Conservation (phyloP, 2,113 vertebrate species). For the Phalacrocorax aristotelis region DNA sequence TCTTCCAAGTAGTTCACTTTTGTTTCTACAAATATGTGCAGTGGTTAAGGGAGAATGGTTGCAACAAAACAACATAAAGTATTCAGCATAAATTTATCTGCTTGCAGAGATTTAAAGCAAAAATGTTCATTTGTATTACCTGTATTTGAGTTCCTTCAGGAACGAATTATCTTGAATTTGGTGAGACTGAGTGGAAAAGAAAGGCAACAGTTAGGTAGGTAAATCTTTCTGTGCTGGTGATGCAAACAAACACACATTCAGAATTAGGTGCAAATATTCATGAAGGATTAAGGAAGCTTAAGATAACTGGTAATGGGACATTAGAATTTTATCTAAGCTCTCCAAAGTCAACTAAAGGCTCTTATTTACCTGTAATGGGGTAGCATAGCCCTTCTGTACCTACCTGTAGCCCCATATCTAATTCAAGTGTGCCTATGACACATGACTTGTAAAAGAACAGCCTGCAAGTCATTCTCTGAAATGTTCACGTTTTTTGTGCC, state of each 20-base stretch:
- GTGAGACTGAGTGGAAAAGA: not conserved
- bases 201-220: not conserved
- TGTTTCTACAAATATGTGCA: not conserved
- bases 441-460: not conserved
- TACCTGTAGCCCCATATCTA: not conserved
- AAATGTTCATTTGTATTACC: not conserved
- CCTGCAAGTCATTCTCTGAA: not conserved
- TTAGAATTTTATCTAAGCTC: not conserved
- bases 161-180: not conserved
- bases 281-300: not conserved
- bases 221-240: not conserved
- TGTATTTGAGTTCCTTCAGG: not conserved
- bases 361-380: not conserved
- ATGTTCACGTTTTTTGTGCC: not conserved
- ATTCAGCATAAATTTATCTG: not conserved
- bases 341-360: not conserved
- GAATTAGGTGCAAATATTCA: not conserved
- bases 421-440: not conserved
- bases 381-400: not conserved
- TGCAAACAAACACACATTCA: not conserved
- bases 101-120: not conserved
- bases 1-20: not conserved
- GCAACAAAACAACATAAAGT: not conserved
- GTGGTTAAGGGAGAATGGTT: not conserved
- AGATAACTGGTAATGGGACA: not conserved